Evolutionary conservation across 1,140 invertebrate species (phyloP), one percentile per base, ranked within the genome.

Genomic region (Antheraea mylitta): DNA sequence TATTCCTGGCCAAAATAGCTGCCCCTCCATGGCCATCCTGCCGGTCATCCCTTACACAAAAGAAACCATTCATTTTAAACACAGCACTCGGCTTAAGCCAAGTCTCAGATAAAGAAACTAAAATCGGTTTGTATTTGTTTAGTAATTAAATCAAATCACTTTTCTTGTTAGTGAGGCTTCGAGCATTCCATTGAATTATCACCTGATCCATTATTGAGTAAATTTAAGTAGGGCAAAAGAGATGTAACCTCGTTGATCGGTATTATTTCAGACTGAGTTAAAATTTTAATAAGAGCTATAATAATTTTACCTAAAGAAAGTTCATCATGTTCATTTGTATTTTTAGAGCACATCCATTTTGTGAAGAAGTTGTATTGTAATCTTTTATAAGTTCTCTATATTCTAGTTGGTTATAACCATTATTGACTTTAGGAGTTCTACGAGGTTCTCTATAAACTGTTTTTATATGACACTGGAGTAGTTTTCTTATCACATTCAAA

Each of bases 91-190:
- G 37, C 42, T 65, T 48, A 18, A 65, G 42, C 63, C 63, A 65
- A 7, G 36, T 65, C 19, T 65, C 63, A 5, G 38, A 42, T 13
- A 65, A 13, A 18, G 37, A 36, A 65, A 48, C 18, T 18, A 65
- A n/a, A 11, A 65, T 18, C 7, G 63, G 63, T 45, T 65, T 38
- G 18, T 65, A 48, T 11, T 65, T 65, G n/a, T 65, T 65, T 18
- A 65, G 7, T 65, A 65, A 45, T 48, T 65, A 45, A 65, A 45
- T 65, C 8, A 65, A 18, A 18, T 65, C 63, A 9, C 9, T 18
- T 48, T 65, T 65, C 42, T 65, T 65, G 16, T 65, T 42, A 42
- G 10, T 45, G 16, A 65, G n/a, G 18, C 42, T 65, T 7, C 63
- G 11, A n/a, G 7, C 7, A 18, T 65, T 48, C 63, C 38, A 65